phyloP scores from a whole-genome alignment of 53 echinoderm and acorn worm species.

The Holothuria scabra region DNA sequence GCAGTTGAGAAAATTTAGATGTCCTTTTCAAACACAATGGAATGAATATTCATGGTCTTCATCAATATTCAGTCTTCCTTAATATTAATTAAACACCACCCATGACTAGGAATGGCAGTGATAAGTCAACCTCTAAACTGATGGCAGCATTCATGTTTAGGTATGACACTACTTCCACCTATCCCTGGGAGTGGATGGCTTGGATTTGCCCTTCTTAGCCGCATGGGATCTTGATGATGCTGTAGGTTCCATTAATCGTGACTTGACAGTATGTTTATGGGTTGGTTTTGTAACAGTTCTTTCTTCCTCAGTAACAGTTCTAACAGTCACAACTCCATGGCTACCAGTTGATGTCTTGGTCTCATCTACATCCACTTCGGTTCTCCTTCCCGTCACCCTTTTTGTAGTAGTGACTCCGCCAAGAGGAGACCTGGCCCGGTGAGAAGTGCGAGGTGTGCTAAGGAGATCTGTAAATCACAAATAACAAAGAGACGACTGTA shows the following conservation, averaged over 20 bases:
- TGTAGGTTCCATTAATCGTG: constrained; percentile 56
- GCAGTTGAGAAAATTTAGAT: neutral
- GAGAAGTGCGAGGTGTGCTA: constrained; percentile 23
- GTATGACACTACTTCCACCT: constrained; percentile 16
- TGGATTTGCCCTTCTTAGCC: neutral
- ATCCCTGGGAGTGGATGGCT: neutral
- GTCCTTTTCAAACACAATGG: neutral
- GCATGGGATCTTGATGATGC: constrained; percentile 42
- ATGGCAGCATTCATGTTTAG: no score
- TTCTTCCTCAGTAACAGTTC: constrained; percentile 86
- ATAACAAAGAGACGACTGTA: no score
- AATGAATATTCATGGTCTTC: constrained; percentile 21
- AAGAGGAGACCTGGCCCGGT: constrained; percentile 40
- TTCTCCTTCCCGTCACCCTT: constrained; percentile 61
- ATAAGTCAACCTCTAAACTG: no score
- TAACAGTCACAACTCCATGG: constrained; percentile 82
- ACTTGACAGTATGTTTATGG: constrained; percentile 44
- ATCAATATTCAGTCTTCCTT: no score
- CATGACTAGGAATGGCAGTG: no score
- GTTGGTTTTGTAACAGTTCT: constrained; percentile 81
- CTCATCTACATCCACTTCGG: constrained; percentile 70
- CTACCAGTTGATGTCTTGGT: constrained; percentile 59
- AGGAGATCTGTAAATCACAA: neutral
- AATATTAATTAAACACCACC: no score
- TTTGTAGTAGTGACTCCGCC: constrained; percentile 65